Evolutionary conservation across 2,113 vertebrate genomes (phyloP).

Genomic region (Lichenostomus cassidix): DNA sequence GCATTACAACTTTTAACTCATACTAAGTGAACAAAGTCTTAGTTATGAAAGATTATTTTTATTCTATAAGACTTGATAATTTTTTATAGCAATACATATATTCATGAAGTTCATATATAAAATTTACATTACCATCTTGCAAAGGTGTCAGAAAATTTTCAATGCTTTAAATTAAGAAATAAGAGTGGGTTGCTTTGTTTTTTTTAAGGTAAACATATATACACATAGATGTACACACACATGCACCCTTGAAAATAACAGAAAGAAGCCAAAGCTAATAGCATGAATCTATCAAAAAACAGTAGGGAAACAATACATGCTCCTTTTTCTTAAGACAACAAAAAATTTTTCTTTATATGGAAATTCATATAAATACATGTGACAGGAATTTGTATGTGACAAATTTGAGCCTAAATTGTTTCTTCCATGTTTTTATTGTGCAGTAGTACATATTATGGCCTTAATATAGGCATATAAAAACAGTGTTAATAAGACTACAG

Average conservation of each 20-base stretch:
- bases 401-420: background rate
- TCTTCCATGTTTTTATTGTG: background rate
- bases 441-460: background rate
- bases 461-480: background rate
- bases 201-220: background rate
- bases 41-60: background rate
- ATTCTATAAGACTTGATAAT: background rate
- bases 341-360: background rate
- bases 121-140: background rate
- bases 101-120: background rate
- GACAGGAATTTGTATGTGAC: background rate
- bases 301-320: background rate
- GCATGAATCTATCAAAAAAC: background rate
- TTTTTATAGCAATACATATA: background rate
- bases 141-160: background rate
- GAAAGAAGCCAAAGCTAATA: background rate
- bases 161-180: background rate
- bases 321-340: background rate
- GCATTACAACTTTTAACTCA: background rate
- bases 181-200: background rate
- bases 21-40: background rate
- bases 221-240: background rate
- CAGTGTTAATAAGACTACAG: background rate
- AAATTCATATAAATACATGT: background rate
- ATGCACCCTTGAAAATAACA: fast-evolving